Evolutionary conservation across 2,113 vertebrate species (phyloP), one percentile per base, ranked within the genome.

Genomic region (Oncorhynchus masou): DNA sequence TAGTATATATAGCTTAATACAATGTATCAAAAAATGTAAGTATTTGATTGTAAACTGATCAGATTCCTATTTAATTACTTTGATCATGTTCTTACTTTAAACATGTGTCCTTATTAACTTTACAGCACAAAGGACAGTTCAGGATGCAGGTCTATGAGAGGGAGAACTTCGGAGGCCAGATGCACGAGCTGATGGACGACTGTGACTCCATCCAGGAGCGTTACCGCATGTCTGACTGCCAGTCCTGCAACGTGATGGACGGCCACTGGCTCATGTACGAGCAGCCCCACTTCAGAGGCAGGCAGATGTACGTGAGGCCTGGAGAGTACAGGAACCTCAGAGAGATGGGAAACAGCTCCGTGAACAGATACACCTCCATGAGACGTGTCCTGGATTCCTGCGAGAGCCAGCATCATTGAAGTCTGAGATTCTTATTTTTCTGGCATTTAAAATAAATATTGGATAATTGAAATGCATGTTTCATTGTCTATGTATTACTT

Each of bases 211-310:
- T 68, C 31, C 67, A 68, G 29, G 67, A 68, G 2, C 78, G 75
- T 22, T 88, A 91, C 77, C 78, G 57, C 5, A 75, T 82, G 73
- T 74, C 69, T 27, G 82, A 86, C 71, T 74, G 81, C 22, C 88
- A 88, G 79, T 91, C 90, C 69, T 90, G 87, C 19, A 77, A 83
- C 45, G 83, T 87, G 62, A 85, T 85, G 80, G 83, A 87, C 29
- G 90, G 90, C 48, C 80, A 91, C 80, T 91, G 90, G 90, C 12
- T 87, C 74, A 80, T 91, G 76, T 90, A 88, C 27, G 88, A 91
- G 69, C 80, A 78, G 80, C 68, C 86, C 72, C 54, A 79, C 74
- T 80, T 67, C 79, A 71, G 68, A 34, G 78, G 78, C 67, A 74
- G 59, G 69, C 48, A 66, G 70, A 29, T 51, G 69, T 72, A 71